A percentile compares a stretch with the other conserved stretches of the same genome.
These are phyloP conservation scores for Phodopus roborovskii DNA, from an alignment of 2,113 vertebrate genomes.

Conservation along the genomic window DNA sequence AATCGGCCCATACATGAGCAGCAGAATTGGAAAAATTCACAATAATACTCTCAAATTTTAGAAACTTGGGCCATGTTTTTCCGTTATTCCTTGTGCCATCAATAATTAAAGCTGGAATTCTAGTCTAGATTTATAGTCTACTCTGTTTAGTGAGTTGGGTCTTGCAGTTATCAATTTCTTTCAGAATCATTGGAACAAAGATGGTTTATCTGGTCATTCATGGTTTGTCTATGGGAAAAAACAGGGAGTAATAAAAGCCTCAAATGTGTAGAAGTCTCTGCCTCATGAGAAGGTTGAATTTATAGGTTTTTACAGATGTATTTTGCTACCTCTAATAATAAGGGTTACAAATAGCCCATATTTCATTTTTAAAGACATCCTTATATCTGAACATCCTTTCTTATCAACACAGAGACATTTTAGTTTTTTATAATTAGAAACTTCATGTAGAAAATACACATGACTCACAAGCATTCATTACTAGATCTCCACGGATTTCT, in stretches of 20 bases:
- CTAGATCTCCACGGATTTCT: slow-evolving; percentile 93
- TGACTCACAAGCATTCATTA: slow-evolving; percentile 99
- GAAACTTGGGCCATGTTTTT: not conserved
- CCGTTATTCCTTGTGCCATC: not conserved
- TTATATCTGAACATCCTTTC: not conserved
- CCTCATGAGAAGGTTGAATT: not conserved
- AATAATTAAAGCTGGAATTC: not conserved
- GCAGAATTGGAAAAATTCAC: not conserved
- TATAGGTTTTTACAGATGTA: not conserved
- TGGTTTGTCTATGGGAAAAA: not conserved
- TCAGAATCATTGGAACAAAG: not conserved
- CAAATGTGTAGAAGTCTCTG: not conserved
- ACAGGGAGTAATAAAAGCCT: not conserved
- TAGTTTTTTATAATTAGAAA: not conserved
- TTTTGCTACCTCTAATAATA: slow-evolving; percentile 8
- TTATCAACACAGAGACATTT: not conserved
- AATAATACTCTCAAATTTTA: not conserved
- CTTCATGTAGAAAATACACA: not conserved
- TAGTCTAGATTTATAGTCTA: not conserved
- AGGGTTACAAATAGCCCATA: not conserved
- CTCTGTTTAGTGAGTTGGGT: not conserved
- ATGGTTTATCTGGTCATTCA: not conserved
- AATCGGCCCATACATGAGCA: not conserved
- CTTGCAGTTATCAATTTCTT: not conserved
- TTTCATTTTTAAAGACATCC: slow-evolving; percentile 32